Conservation (phyloP, 2,113 vertebrate species). For the Struthidea cinerea region DNA sequence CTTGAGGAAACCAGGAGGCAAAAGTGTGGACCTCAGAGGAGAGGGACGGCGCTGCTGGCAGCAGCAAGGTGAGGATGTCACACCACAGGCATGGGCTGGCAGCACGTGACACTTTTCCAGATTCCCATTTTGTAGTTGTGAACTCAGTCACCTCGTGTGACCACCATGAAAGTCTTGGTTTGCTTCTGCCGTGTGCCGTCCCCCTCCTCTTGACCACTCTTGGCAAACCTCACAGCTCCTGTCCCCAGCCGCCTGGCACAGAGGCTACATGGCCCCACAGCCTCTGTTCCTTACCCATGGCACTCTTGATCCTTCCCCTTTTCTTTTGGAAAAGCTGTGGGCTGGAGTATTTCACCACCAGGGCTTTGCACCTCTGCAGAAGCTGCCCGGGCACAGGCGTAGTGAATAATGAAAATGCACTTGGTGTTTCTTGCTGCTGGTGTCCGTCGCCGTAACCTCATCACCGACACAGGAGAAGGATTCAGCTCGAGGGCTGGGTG, state of each 20-base stretch:
- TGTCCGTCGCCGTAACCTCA: rapidly evolving
- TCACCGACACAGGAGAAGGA: background rate
- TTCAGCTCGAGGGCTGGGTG: rapidly evolving
- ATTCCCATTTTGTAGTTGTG: background rate
- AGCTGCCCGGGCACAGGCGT: background rate
- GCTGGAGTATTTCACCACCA: background rate
- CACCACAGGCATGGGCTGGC: background rate
- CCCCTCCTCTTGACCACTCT: background rate
- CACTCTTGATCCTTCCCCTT: background rate
- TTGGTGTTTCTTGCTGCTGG: background rate
- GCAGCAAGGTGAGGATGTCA: background rate
- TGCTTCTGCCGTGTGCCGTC: background rate
- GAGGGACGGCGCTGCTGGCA: background rate
- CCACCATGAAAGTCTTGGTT: background rate
- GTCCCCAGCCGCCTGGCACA: background rate
- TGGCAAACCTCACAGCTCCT: background rate
- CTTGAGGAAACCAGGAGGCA: background rate
- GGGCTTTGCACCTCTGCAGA: background rate
- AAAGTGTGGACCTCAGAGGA: background rate
- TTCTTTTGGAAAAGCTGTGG: background rate
- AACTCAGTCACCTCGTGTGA: background rate
- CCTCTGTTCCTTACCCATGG: background rate
- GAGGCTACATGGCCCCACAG: rapidly evolving
- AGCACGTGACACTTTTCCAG: background rate
- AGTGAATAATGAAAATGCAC: background rate